Conservation (phyloP, 2,113 vertebrate genomes). For the Oryzias javanicus region DNA sequence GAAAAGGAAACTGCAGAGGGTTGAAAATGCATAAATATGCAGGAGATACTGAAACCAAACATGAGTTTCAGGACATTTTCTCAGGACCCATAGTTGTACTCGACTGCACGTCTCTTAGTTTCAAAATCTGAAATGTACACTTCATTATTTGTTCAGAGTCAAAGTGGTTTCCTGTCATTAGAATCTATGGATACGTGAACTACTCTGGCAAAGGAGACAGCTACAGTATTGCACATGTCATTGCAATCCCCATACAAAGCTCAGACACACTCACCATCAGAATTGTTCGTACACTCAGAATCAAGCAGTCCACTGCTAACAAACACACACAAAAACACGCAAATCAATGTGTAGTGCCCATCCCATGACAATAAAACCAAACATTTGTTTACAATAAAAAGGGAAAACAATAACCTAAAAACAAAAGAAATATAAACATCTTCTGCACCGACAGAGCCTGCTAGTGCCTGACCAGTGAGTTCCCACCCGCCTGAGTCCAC, state of each 20-base stretch:
- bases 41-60: constrained; percentile 22
- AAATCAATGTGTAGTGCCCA: constrained; percentile 52
- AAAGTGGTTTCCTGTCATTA: constrained; percentile 62
- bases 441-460: constrained; percentile 36
- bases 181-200: constrained; percentile 61
- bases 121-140: constrained; percentile 24
- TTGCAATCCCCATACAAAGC: constrained; percentile 38
- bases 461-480: constrained; percentile 51
- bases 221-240: constrained; percentile 67
- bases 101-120: constrained; percentile 12
- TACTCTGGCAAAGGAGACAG: constrained; percentile 53
- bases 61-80: neutral
- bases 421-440: constrained; percentile 69
- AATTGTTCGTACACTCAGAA: constrained; percentile 20
- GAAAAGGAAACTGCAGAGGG: no score
- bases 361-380: constrained; percentile 59
- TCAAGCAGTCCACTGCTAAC: constrained; percentile 9
- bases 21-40: constrained; percentile 35
- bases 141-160: constrained; percentile 35
- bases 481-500: constrained; percentile 60
- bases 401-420: constrained; percentile 15
- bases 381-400: constrained; percentile 56
- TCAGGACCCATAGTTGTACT: constrained; percentile 19
- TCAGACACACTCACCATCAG: constrained; percentile 8
- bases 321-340: constrained; percentile 34